Conservation (phyloP, 2,113 vertebrate species). For the Spea multiplicata region DNA sequence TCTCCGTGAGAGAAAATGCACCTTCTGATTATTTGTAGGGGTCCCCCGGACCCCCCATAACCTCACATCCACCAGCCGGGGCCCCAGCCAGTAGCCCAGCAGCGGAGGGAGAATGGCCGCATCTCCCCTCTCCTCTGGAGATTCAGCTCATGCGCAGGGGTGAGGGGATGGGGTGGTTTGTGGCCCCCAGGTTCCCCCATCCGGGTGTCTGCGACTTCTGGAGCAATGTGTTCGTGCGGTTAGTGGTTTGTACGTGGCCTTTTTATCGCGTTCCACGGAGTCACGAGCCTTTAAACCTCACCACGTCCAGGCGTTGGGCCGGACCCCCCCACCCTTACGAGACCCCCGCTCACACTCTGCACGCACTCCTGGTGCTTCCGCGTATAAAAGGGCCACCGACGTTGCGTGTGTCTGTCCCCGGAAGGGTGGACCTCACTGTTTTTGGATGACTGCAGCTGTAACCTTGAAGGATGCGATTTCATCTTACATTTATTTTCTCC, state of each 20-base stretch:
- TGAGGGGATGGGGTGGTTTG: no score
- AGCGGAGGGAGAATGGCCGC: not conserved
- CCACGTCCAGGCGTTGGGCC: not conserved
- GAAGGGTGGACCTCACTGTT: constrained; percentile 97
- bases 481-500: constrained; percentile 99
- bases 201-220: constrained; percentile 16
- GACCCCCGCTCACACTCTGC: not conserved
- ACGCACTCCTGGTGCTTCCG: constrained; percentile 35
- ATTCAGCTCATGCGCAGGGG: no score
- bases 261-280: constrained; percentile 69
- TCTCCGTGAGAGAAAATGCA: not conserved
- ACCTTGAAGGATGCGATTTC: constrained; percentile 99
- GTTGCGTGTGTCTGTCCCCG: constrained; percentile 97
- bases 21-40: not conserved
- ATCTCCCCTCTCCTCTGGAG: not conserved
- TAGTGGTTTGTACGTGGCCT: constrained; percentile 87
- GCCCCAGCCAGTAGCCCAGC: no score
- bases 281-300: not conserved
- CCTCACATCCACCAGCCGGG: no score
- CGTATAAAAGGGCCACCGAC: constrained; percentile 82
- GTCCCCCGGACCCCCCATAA: no score
- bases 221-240: constrained; percentile 82
- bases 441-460: constrained; percentile 99
- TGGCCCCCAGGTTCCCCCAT: not conserved
- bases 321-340: not conserved